phyloP scores from a whole-genome alignment of 2,797 vertebrate genomes.

The Oreochromis grahami region DNA sequence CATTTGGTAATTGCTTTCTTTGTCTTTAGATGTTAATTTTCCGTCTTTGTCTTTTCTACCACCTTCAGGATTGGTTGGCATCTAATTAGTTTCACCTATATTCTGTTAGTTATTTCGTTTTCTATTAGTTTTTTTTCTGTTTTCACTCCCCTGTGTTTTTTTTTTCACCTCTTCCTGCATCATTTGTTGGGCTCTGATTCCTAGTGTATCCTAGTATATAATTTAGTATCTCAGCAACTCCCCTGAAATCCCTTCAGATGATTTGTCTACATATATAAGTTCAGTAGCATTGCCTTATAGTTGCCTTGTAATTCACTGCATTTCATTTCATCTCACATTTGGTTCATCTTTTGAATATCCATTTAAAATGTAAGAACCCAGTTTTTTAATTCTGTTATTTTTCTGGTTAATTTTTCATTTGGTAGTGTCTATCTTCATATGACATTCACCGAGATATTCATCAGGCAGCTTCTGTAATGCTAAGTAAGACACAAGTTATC shows the following conservation, averaged over 20 bases:
- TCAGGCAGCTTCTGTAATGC: neutral
- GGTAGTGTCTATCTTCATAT: neutral
- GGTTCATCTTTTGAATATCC: neutral
- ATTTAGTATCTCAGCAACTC: neutral
- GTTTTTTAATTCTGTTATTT: neutral
- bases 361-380: neutral
- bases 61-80: neutral
- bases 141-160: neutral
- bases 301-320: neutral
- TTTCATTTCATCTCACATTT: neutral
- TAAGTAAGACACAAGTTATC: neutral
- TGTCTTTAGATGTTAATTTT: neutral
- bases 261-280: neutral
- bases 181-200: neutral
- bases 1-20: neutral
- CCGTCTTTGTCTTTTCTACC: neutral
- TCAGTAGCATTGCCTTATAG: neutral
- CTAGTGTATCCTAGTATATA: neutral
- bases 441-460: neutral
- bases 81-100: neutral
- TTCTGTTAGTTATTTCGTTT: neutral
- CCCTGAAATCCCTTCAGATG: neutral
- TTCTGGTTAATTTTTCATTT: neutral
- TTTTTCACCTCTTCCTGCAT: neutral
- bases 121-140: neutral